These are phyloP conservation scores for Catharus minimus DNA, from an alignment of 2,113 vertebrate genomes.

Conservation along the genomic window DNA sequence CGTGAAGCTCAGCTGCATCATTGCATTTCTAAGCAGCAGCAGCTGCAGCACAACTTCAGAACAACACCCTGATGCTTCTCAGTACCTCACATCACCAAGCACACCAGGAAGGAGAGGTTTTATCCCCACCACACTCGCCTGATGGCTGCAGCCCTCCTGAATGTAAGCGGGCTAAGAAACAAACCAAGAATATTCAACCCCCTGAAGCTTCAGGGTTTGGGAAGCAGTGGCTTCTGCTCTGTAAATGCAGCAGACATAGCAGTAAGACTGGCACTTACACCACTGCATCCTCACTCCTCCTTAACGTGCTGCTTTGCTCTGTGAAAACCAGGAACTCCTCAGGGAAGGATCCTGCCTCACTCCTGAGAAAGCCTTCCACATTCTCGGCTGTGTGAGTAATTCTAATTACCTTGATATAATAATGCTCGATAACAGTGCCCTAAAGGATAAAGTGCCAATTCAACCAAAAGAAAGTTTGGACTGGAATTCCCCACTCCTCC, in stretches of 20 bases:
- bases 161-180: background rate
- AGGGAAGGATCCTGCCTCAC: background rate
- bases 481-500: background rate
- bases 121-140: background rate
- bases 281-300: background rate
- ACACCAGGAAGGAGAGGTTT: background rate
- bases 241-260: background rate
- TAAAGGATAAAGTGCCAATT: background rate
- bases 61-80: background rate
- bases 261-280: background rate
- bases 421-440: background rate
- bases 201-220: background rate
- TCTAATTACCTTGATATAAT: background rate
- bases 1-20: background rate
- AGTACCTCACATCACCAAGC: background rate
- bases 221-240: background rate
- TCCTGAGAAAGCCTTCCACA: background rate
- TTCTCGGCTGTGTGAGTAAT: background rate
- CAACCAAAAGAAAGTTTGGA: background rate
- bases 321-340: background rate
- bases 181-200: background rate
- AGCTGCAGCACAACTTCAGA: background rate
- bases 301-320: background rate
- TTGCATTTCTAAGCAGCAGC: background rate
- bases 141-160: background rate